Evolutionary conservation across 1,140 invertebrate genomes (phyloP), one percentile per base, ranked within the genome.

Genomic region (Amyelois transitella): DNA sequence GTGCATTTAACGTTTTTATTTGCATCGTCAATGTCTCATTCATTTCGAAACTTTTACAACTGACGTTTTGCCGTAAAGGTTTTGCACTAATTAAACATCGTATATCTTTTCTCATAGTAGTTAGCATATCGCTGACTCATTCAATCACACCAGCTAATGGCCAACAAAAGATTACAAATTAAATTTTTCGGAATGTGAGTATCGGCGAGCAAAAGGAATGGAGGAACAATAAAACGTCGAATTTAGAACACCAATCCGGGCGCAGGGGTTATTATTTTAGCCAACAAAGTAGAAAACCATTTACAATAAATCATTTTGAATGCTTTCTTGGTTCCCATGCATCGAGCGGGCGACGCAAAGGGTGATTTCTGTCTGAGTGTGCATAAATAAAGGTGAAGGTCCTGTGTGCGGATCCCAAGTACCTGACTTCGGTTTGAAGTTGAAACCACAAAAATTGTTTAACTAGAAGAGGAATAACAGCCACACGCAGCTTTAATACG

Each of bases 231-330:
- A 81, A 86, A 87, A 81, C 75, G 71, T 84, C 66, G 71, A 86
- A 83, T 84, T 83, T 86, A 86, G 82, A 87, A 81, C 78, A 73
- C 76, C 75, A 75, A 79, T 82, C 76, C 69, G 69, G 68, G 60
- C 73, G 71, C 75, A 66, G 69, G 59, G 66, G 76, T 84, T 86
- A 85, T 87, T 87, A 87, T 87, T 87, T 87, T 87, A 87, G 79
- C 84, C 84, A 84, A 87, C 84, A 87, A 87, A 82, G 84, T 87
- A 85, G 84, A 87, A 86, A 87, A 84, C 84, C 81, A 87, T 87
- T 87, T 87, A 87, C 81, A 84, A 87, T 87, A 87, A 87, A 87
- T 87, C 84, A 87, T 85, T 85, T 85, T 82, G 81, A 85, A 83
- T 80, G 81, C 78, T 77, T 83, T 84, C 81, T 85, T 72, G 80